Evolutionary conservation across 2,113 vertebrate species (phyloP).

Genomic region (Circaetus gallicus): DNA sequence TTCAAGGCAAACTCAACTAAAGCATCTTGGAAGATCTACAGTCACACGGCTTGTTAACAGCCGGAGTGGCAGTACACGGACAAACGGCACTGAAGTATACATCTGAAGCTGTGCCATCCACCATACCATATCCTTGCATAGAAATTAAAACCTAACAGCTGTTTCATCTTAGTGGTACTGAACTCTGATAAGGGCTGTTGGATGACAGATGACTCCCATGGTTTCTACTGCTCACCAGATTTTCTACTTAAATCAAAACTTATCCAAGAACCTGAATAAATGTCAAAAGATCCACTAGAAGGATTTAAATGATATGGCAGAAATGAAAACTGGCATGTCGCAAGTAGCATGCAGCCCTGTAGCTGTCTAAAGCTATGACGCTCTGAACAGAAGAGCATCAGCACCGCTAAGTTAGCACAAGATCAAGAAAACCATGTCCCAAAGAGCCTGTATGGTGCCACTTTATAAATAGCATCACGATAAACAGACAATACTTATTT

Average conservation of each 20-base stretch:
- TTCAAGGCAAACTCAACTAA: not conserved
- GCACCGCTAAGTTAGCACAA: fast-evolving
- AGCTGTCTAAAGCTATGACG: not conserved
- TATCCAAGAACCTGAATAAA: not conserved
- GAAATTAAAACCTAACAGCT: not conserved
- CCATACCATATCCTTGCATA: not conserved
- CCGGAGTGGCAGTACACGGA: fast-evolving
- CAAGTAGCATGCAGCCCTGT: not conserved
- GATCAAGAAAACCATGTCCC: not conserved
- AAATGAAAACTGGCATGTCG: not conserved
- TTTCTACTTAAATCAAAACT: not conserved
- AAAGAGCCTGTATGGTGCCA: not conserved
- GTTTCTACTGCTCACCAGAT: not conserved
- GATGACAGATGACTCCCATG: not conserved
- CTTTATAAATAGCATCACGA: not conserved
- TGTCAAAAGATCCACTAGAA: not conserved
- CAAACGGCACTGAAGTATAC: fast-evolving
- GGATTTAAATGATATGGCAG: not conserved
- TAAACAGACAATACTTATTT: not conserved
- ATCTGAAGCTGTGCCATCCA: not conserved
- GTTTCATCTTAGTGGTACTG: not conserved
- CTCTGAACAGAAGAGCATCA: not conserved
- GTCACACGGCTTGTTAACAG: not conserved
- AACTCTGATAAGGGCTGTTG: not conserved
- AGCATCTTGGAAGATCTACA: not conserved